A percentile compares a stretch with the other conserved stretches of the same genome.
Evolutionary conservation across 2,797 vertebrate genomes (phyloP).

Genomic region (Acropternis orthonyx): DNA sequence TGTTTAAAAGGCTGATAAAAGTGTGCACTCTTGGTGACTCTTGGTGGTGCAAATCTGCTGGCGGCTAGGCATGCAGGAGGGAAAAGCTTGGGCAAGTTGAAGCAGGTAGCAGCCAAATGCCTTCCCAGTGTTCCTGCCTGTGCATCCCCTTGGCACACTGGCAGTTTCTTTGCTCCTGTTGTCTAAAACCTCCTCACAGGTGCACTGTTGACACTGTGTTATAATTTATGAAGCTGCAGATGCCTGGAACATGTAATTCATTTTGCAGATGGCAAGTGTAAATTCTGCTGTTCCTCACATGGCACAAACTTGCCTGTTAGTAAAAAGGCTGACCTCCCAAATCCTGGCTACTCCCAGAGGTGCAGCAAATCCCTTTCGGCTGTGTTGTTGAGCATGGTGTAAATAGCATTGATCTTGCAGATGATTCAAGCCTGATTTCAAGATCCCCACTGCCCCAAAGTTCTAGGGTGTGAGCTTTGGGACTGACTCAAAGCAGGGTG

Average conservation of each 20-base stretch:
- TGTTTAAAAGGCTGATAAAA: background rate
- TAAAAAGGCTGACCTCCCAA: constrained; percentile 19
- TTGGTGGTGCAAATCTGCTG: background rate
- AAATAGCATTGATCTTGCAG: background rate
- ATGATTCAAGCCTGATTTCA: background rate
- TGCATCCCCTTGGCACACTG: background rate
- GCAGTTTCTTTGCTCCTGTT: constrained; percentile 8
- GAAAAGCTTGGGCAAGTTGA: background rate
- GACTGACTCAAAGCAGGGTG: background rate
- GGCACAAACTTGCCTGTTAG: constrained; percentile 1
- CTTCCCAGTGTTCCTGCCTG: background rate
- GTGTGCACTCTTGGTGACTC: background rate
- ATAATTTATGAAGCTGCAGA: constrained; percentile 55
- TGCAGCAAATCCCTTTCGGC: background rate
- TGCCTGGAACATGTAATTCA: constrained; percentile 28
- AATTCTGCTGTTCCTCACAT: constrained; percentile 41
- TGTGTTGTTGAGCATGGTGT: background rate
- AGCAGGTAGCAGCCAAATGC: background rate
- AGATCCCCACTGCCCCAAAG: background rate
- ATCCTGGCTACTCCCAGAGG: background rate
- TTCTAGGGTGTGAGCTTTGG: background rate
- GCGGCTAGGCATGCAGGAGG: background rate
- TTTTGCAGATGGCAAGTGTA: constrained; percentile 54
- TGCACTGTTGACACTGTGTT: constrained; percentile 45
- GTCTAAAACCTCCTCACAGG: constrained; percentile 45